phyloP scores from a whole-genome alignment of 2,113 vertebrate genomes.

The Columbina picui region DNA sequence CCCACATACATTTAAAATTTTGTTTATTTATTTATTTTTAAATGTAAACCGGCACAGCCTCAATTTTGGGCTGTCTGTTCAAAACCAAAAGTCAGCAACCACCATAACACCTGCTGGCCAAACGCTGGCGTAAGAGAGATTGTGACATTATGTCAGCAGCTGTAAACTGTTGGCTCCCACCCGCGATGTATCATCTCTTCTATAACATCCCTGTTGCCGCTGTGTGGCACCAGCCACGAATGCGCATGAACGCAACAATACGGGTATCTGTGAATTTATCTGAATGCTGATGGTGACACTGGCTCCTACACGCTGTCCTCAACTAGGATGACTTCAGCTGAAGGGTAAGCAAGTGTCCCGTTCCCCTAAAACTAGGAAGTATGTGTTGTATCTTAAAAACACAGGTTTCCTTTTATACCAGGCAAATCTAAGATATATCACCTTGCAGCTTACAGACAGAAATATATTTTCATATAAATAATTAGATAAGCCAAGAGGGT shows the following conservation, averaged over 20 bases:
- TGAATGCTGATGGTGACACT: neutral
- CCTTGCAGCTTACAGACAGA: neutral
- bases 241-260: neutral
- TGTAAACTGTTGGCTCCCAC: neutral
- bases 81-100: neutral
- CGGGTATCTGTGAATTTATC: neutral
- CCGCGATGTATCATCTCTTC: neutral
- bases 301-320: neutral
- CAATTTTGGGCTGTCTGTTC: neutral
- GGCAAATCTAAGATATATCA: neutral
- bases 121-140: rapidly evolving
- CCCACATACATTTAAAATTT: neutral
- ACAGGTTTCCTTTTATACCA: neutral
- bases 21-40: neutral
- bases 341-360: neutral
- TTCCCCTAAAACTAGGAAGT: neutral
- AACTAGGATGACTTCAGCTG: neutral
- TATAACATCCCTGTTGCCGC: neutral
- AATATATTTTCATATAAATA: neutral
- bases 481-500: neutral
- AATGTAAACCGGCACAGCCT: neutral
- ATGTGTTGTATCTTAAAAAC: neutral
- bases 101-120: neutral
- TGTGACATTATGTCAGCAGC: neutral
- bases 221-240: neutral